phyloP scores from a whole-genome alignment of 64 coral and sea anemone genomes.

The Pocillopora verrucosa region DNA sequence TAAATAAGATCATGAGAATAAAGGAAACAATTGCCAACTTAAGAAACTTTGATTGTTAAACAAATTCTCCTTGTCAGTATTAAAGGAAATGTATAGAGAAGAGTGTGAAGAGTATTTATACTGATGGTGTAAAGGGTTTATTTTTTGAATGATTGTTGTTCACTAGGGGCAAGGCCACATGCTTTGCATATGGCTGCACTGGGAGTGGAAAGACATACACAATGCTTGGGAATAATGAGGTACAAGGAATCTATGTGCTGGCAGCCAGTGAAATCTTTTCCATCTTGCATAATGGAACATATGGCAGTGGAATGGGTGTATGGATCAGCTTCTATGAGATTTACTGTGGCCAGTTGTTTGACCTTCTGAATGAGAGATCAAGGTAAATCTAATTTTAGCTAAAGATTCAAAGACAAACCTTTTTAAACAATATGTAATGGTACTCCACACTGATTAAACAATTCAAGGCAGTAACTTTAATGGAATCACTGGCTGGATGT shows the following conservation, averaged over 20 bases:
- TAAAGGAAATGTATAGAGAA: too few species aligned
- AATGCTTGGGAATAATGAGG: slow-evolving; percentile 84
- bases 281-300: slow-evolving; percentile 50
- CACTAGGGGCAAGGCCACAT: slow-evolving; percentile 71
- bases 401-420: background rate
- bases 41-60: too few species aligned
- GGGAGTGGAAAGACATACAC: slow-evolving; percentile 88
- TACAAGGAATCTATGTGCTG: slow-evolving; percentile 77
- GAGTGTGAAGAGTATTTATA: too few species aligned
- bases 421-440: too few species aligned
- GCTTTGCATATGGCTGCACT: slow-evolving; percentile 91
- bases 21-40: too few species aligned
- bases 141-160: background rate
- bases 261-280: slow-evolving; percentile 82
- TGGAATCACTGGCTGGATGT: too few species aligned
- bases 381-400: slow-evolving; percentile 42
- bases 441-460: too few species aligned
- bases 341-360: slow-evolving; percentile 91
- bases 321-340: slow-evolving; percentile 94
- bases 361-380: slow-evolving; percentile 74
- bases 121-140: too few species aligned
- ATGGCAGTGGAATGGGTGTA: slow-evolving; percentile 39
- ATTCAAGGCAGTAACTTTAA: too few species aligned
- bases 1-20: too few species aligned
- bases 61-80: too few species aligned